Percentiles rank a stretch among this genome's conserved stretches.
phyloP scores from a whole-genome alignment of 2,113 vertebrate genomes.

The Nibea coibor region DNA sequence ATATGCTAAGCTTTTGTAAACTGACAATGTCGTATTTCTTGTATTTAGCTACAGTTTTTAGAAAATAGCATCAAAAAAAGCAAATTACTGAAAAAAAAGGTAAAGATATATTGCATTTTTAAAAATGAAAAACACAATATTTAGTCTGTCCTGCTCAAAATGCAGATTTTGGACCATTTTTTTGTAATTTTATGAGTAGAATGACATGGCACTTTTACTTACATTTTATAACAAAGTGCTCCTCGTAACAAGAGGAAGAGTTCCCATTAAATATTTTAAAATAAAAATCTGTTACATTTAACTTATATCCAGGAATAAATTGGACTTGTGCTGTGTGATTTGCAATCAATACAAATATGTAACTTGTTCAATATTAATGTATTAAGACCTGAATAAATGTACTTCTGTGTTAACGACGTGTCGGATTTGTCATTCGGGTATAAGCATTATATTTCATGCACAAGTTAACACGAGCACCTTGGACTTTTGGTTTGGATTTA shows the following conservation, averaged over 20 bases:
- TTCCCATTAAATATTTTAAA: constrained; percentile 86
- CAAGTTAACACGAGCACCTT: not conserved
- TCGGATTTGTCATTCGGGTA: constrained; percentile 30
- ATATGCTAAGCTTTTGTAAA: constrained; percentile 92
- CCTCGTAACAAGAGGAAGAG: constrained; percentile 75
- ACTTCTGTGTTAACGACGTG: constrained; percentile 73
- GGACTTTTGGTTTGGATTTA: not conserved
- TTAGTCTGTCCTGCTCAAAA: constrained; percentile 79
- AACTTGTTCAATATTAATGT: constrained; percentile 86
- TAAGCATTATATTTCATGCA: not conserved
- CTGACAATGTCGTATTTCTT: constrained; percentile 87
- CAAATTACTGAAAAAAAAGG: constrained; percentile 71
- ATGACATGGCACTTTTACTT: constrained; percentile 88
- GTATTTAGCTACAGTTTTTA: constrained; percentile 87
- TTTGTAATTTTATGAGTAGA: constrained; percentile 83
- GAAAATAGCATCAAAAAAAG: constrained; percentile 79
- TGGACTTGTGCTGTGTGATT: constrained; percentile 83
- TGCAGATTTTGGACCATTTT: constrained; percentile 88
- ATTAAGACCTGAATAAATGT: constrained; percentile 87
- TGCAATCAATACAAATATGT: constrained; percentile 85
- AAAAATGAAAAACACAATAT: constrained; percentile 77
- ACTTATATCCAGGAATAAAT: constrained; percentile 90
- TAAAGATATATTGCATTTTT: constrained; percentile 79
- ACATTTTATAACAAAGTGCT: constrained; percentile 84
- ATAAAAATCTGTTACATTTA: constrained; percentile 88